Evolutionary conservation across 1,140 invertebrate species (phyloP), one percentile per base, ranked within the genome.

Genomic region (Tetramorium parvispinum): DNA sequence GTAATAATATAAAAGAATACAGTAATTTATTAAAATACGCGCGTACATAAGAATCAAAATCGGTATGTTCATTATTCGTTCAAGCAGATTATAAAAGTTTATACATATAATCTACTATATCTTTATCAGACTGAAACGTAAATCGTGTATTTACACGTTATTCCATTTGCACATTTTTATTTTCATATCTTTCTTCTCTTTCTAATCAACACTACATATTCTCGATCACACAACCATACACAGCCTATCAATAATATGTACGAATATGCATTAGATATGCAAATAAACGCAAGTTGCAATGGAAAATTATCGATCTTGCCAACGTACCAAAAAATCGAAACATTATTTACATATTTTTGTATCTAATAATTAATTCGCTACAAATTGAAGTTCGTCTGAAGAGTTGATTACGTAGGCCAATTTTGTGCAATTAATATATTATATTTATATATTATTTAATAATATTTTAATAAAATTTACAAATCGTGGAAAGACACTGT

Each of bases 1-100:
- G 1, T 40, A 27, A 37, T 61, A 53, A 81, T 46, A 7, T 94
- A 94, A 79, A 93, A 94, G 93, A 94, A 94, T 94, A 93, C 79
- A 85, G 59, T 92, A 87, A 88, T 94, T 93, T 94, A 93, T 94
- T 94, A 92, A 93, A 93, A 92, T 88, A 89, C 51, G 83, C 61
- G 71, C 87, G 32, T 63, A 57, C 21, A 82, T 75, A 66, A 87
- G 65, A 81, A 66, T 40, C 6, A n/a, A 51, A 53, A 59, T 27
- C 16, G 21, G 46, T 55, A 63, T 55, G 32, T 66, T 70, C 10
- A 76, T 40, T 32, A 75, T 68, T 43, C 16, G 86, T 51, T 57
- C 3, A 86, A 82, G 46, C 40, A 7, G 27, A 61, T 88, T 86
- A 75, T 51, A 78, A 87, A 90, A 87, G 40, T 78, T 87, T 51